Evolutionary conservation across 2,888 invertebrate species (phyloP), one percentile per base, ranked within the genome.

Genomic region (Rhagonycha lutea): DNA sequence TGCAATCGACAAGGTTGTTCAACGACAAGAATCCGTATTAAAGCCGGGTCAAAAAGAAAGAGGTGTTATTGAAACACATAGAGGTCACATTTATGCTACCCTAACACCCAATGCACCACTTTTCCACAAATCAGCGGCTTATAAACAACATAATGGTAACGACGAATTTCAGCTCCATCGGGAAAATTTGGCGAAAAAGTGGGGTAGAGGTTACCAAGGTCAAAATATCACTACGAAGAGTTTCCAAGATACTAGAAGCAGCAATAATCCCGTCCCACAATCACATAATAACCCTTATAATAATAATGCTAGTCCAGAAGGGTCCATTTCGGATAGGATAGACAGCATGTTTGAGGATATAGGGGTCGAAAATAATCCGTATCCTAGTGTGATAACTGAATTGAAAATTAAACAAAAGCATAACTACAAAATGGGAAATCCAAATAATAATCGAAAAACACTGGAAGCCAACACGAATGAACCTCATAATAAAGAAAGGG

Each of bases 31-130:
- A 11, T 32, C 61, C 0, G 32, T 24, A 61, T 14, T 28, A 71
- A 12, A 78, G n/a, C 47, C 71, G 69, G 62, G 29, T 5, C 73
- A 70, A 10, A 82, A 83, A 73, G 80, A 81, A 61, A 75, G 76
- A 61, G 87, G 87, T 4, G 84, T 87, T 0, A 84, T 88, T 7
- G 79, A 83, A 76, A 88, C 86, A 0, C 86, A 85, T 69, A 82
- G 84, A 0, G 87, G 77, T 8, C 86, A 86, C 73, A 80, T 83
- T 47, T 86, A 83, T 75, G 86, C 84, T 4, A 84, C 84, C 4
- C 81, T 84, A 29, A 83, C 84, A 0, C 83, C 84, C 2, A 77
- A 82, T 68, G 75, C 78, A 4, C 70, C 71, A 1, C 70, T 75
- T 9, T 78, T 79, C 0, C 71, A 47, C 7, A 72, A 29, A 32